Percentiles rank a stretch among this genome's conserved stretches.
Conservation (phyloP, 2,888 invertebrate species). For the Halocaridina rubra region DNA sequence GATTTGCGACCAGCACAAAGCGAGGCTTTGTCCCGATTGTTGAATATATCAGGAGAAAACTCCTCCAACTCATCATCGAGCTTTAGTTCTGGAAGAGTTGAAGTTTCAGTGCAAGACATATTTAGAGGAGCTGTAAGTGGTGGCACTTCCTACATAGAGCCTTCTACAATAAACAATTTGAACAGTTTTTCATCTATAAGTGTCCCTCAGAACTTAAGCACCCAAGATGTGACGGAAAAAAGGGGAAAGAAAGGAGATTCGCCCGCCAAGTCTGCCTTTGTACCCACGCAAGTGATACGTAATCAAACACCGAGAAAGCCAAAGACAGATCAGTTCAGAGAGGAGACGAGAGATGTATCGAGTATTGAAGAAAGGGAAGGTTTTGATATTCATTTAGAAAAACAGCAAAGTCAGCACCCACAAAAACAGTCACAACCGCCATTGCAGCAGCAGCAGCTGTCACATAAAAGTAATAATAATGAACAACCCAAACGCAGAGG, state of each 20-base stretch:
- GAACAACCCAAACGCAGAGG: conserved; percentile 12
- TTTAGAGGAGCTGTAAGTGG: conserved; percentile 21
- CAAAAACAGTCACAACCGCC: background rate
- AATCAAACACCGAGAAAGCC: conserved; percentile 58
- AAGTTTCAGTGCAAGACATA: conserved; percentile 45
- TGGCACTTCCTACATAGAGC: background rate
- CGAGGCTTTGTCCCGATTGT: background rate
- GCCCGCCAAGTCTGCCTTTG: conserved; percentile 56
- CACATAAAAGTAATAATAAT: background rate
- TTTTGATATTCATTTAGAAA: background rate
- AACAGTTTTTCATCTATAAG: background rate
- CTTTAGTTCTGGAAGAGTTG: background rate
- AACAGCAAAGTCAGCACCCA: background rate
- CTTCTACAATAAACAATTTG: background rate
- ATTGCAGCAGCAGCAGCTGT: background rate
- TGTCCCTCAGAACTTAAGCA: background rate
- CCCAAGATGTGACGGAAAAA: background rate
- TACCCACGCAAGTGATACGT: conserved; percentile 58
- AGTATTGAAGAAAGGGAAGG: background rate
- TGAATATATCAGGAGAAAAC: background rate
- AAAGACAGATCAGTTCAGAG: background rate
- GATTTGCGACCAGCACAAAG: conserved; percentile 18
- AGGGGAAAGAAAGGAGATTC: conserved; percentile 16
- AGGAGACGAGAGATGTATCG: background rate
- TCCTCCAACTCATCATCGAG: background rate